Evolutionary conservation across 2,888 invertebrate species (phyloP), one percentile per base, ranked within the genome.

Genomic region (Eurytoma californica): DNA sequence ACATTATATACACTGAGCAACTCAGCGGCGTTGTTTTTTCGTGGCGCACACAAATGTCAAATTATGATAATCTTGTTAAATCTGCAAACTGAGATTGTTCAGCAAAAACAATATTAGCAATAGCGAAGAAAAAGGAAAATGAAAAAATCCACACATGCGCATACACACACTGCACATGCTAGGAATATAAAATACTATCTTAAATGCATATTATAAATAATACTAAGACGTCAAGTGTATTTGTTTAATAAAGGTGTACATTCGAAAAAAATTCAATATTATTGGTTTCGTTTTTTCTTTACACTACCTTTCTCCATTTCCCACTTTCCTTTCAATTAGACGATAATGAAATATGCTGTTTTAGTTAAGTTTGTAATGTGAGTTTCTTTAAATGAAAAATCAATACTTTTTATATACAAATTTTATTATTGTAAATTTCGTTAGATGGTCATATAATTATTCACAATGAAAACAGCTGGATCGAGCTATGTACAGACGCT

Each of bases 201-300:
- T 86, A 87, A 87, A 84, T 85, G 87, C 84, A 87, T 87, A 88
- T 87, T 89, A 90, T 88, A 90, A 89, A 89, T 89, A 90, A 86
- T 85, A 88, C 87, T 89, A 90, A 89, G 88, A 88, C 88, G 88
- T 90, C 89, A 90, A 89, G 89, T 90, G 90, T 90, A 90, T 90
- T 90, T 90, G 90, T 90, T 90, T 90, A 90, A 90, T 90, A 90
- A 90, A 90, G 89, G 90, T 90, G 89, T 90, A 90, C 89, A 90
- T 90, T 89, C 88, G 89, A 89, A 87, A 87, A 82, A 74, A 60
- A 58, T 58, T 63, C 2, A 57, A 58, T n/a, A 20, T 24, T n/a
- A 5, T 68, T 51, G n/a, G 39, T 68, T 24, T 47, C 13, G 18
- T 14, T 68, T 20, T 66, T 57, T 74, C 20, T 57, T 58, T 28